Base-by-base conservation (phyloP, 2,888 invertebrate genomes). In the Icerya purchasi region DNA sequence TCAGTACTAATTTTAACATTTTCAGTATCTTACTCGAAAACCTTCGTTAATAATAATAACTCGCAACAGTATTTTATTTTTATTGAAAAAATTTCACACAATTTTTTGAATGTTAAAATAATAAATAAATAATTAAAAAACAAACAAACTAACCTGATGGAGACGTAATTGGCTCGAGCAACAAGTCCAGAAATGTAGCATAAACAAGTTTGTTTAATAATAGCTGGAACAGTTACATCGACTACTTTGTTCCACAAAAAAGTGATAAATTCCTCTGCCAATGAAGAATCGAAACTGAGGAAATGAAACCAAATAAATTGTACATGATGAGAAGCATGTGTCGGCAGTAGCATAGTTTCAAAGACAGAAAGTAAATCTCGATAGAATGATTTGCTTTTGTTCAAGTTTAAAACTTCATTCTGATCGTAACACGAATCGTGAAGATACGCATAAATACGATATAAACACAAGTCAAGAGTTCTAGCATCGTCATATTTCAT, bases 271-370 rank as follows among this genome's bases (percentile, higher is more conserved):
- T 76, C 77, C 65, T 83, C 82, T 1, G 76, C 72, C 65, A 79
- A 70, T 24, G 72, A 69, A 2, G 72, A 66, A 70, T 81, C 81
- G 63, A 84, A 77, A 67, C 82, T 81, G 69, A 82, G 80, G 61
- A 84, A 71, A 67, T 83, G 80, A 71, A 88, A 87, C 70, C 86
- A 73, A 5, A 83, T 68, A 70, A 83, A 89, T 71, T 87, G 89
- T 1, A 83, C 78, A 69, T 87, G 86, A 68, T 81, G 79, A 49
- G 84, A 84, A 24, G 84, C 86, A 71, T 89, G 82, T 1, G 90
- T 90, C 1, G 86, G 85, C 61, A 94, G 72, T 64, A 94, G 78
- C 50, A 86, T 75, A 67, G 79, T 79, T 66, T 92, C 87, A 71
- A 93, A 94, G 18, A 64, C 58, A n/a, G 50, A 53, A 19, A 62